These are phyloP conservation scores for Lycophotia porphyrea DNA, from an alignment of 2,888 invertebrate species.

Conservation along the genomic window DNA sequence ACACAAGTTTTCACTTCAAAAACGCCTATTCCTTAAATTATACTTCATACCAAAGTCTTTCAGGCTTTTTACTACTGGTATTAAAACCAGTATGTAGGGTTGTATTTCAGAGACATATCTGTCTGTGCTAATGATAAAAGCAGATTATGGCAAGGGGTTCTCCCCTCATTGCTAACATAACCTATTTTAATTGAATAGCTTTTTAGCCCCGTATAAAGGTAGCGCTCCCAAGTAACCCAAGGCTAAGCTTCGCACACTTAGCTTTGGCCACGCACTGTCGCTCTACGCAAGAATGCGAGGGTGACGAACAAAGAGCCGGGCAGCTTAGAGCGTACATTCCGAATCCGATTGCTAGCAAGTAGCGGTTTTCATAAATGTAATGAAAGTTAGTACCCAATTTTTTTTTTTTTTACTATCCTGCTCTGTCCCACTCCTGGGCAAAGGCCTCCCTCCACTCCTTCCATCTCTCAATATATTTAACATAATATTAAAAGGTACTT, in stretches of 20 bases:
- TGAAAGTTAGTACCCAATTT: too few relatives aligned
- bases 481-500: too few relatives aligned
- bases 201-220: background rate
- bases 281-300: background rate
- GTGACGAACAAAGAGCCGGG: background rate
- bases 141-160: background rate
- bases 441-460: too few relatives aligned
- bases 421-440: too few relatives aligned
- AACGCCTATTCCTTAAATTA: too few relatives aligned
- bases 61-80: background rate
- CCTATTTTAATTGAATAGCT: conserved; percentile 32
- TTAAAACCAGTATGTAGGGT: background rate
- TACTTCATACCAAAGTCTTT: background rate
- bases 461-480: too few relatives aligned
- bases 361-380: background rate
- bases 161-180: background rate
- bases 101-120: background rate
- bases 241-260: background rate
- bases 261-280: background rate
- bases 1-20: too few relatives aligned
- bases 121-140: background rate
- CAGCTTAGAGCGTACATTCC: background rate
- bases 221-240: background rate
- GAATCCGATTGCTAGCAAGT: too few relatives aligned
- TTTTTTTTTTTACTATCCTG: too few relatives aligned